These are phyloP conservation scores for Bujurquina vittata DNA, from an alignment of 2,113 vertebrate genomes.

Conservation along the genomic window DNA sequence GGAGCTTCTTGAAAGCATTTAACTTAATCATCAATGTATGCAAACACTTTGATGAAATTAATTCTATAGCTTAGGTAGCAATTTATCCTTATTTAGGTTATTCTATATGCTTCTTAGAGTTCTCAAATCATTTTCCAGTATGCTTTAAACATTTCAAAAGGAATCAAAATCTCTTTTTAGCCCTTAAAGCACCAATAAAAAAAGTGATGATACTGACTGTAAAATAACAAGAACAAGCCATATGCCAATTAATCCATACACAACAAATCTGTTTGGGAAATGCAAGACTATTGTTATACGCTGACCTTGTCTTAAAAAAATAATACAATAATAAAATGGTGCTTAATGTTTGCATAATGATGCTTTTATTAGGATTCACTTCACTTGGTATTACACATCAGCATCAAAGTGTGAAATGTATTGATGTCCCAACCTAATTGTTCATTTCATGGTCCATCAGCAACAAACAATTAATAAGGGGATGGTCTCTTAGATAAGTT, in stretches of 20 bases:
- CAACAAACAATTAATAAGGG: conserved; percentile 70
- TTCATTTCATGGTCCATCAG: conserved; percentile 73
- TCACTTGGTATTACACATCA: conserved; percentile 49
- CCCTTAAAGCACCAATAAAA: not conserved
- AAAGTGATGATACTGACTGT: not conserved
- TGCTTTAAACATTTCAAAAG: not conserved
- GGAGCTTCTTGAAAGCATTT: not conserved
- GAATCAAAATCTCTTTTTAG: not conserved
- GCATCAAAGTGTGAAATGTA: conserved; percentile 71
- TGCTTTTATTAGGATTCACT: conserved; percentile 28
- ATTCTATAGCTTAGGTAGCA: not conserved
- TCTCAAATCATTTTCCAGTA: not conserved
- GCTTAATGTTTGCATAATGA: conserved; percentile 40
- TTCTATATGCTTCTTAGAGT: not conserved
- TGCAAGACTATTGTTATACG: conserved; percentile 10
- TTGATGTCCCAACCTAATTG: conserved; percentile 71
- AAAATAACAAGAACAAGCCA: not conserved
- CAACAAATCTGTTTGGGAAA: conserved; percentile 22
- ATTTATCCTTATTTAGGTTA: not conserved
- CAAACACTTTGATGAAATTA: not conserved
- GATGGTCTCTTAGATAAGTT: conserved; percentile 56
- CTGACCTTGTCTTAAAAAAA: conserved; percentile 15
- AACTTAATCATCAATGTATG: not conserved
- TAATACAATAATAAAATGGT: conserved; percentile 6
- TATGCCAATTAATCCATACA: conserved; percentile 9